Conservation (phyloP, 2,113 vertebrate species). For the Pedionomus torquatus region DNA sequence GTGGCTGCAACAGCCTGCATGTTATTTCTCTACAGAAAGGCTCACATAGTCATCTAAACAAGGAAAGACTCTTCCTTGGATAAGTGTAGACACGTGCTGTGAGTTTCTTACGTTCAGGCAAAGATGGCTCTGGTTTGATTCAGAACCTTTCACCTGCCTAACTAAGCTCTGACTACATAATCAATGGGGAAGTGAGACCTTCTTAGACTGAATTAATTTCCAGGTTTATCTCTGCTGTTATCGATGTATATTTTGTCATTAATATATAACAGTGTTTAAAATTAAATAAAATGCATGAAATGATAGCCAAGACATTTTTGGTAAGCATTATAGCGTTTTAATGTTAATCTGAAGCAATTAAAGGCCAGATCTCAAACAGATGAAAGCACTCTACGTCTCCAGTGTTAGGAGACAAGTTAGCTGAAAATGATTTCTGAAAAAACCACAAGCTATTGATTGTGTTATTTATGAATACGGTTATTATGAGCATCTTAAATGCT, state of each 20-base stretch:
- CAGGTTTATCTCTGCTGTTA: not conserved
- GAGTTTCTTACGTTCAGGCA: not conserved
- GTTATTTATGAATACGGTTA: slow-evolving; percentile 44
- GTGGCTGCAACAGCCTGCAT: not conserved
- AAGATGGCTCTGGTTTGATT: not conserved
- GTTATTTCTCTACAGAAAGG: not conserved
- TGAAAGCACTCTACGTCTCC: not conserved
- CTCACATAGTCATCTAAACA: not conserved
- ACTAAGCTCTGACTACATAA: not conserved
- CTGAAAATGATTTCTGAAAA: slow-evolving; percentile 14
- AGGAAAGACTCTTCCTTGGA: not conserved
- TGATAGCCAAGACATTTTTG: not conserved
- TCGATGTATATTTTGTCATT: not conserved
- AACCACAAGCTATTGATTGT: slow-evolving; percentile 18
- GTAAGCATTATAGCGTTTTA: not conserved
- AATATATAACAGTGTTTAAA: slow-evolving; percentile 12
- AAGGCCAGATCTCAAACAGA: slow-evolving; percentile 18
- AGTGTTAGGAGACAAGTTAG: not conserved
- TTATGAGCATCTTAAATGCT: slow-evolving; percentile 38
- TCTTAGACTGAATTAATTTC: slow-evolving; percentile 13
- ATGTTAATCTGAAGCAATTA: slow-evolving; percentile 30
- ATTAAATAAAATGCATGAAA: slow-evolving; percentile 27
- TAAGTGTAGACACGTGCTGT: not conserved
- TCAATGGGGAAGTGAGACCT: slow-evolving; percentile 9
- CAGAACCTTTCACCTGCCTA: not conserved